Base-by-base conservation (phyloP, 2,113 vertebrate genomes). In the Apteryx owenii region DNA sequence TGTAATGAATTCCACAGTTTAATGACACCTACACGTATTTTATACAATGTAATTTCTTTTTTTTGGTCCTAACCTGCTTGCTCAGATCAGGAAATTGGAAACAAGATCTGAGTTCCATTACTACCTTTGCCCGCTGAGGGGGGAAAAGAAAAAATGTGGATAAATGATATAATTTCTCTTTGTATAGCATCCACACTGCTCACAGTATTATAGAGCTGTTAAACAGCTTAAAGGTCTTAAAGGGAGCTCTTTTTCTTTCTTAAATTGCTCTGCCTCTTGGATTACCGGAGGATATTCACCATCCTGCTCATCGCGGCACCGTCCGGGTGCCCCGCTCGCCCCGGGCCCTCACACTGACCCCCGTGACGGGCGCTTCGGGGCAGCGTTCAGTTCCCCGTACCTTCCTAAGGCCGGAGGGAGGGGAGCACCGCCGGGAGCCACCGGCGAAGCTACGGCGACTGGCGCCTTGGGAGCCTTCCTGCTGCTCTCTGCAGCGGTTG, bases 21-120 rank as follows among this genome's bases (percentile, higher is more conserved):
- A 56, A 22, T 4, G n/a, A 21, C 18, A 58, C 0, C 12, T 5
- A 8, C 20, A 29, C 4, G 4, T 4, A 3, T 31, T 21, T 7
- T 1, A 31, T 17, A 28, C 70, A 62, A 70, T 3, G 7, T 15
- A 22, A 8, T 17, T 22, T 66, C 36, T 69, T 54, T 50, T 54
- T 58, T 76, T 60, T 36, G 13, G 18, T 79, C 61, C 51, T 42
- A 62, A 53, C 6, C 25, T 21, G 10, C 21, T 38, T 61, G 65
- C 29, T 60, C 46, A 44, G 42, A 50, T 18, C 58, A 73, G 7
- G 15, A 80, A 72, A 58, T 0, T 20, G 25, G 28, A 72, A 90
- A 60, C 0, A 2, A 33, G 65, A 71, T 33, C 22, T 0, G 5
- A 44, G 16, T 40, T 76, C 28, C 22, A 26, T 11, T 8, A 17